Percentiles rank a stretch among this genome's conserved stretches.
These are phyloP conservation scores for Sebastes diploproa DNA, from an alignment of 2,797 vertebrate genomes.

Conservation along the genomic window DNA sequence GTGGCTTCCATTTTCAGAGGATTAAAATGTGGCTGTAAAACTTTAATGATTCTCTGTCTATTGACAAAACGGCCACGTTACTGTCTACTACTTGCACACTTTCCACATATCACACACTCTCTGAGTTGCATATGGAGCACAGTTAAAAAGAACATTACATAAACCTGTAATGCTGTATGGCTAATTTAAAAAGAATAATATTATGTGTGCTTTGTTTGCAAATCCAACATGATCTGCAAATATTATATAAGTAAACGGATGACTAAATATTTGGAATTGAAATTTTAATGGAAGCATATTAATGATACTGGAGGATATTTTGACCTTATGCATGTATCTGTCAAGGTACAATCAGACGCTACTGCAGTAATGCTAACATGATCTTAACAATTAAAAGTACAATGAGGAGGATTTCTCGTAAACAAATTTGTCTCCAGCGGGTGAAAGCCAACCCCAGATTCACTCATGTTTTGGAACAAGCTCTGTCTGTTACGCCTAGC, in stretches of 20 bases:
- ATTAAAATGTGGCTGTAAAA: conserved; percentile 70
- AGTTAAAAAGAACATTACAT: conserved; percentile 11
- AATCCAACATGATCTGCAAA: neutral
- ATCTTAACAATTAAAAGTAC: neutral
- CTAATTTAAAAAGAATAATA: neutral
- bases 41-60: conserved; percentile 63
- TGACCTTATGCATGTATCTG: neutral
- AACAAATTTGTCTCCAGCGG: neutral
- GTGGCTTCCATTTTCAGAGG: conserved; percentile 51
- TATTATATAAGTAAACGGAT: neutral
- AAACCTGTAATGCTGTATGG: neutral
- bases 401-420: neutral
- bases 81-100: conserved; percentile 33
- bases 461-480: neutral
- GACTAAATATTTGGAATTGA: neutral
- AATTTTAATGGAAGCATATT: neutral
- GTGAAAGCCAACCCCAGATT: too few species aligned
- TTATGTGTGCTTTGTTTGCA: neutral
- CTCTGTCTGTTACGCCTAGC: too few species aligned
- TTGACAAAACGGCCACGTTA: conserved; percentile 52
- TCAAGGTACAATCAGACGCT: neutral
- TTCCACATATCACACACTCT: conserved; percentile 27
- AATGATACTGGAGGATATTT: neutral
- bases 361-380: neutral
- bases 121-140: neutral